A percentile compares a stretch with the other conserved stretches of the same genome.
phyloP scores from a whole-genome alignment of 2,797 vertebrate genomes.

The Taenioides sp. region DNA sequence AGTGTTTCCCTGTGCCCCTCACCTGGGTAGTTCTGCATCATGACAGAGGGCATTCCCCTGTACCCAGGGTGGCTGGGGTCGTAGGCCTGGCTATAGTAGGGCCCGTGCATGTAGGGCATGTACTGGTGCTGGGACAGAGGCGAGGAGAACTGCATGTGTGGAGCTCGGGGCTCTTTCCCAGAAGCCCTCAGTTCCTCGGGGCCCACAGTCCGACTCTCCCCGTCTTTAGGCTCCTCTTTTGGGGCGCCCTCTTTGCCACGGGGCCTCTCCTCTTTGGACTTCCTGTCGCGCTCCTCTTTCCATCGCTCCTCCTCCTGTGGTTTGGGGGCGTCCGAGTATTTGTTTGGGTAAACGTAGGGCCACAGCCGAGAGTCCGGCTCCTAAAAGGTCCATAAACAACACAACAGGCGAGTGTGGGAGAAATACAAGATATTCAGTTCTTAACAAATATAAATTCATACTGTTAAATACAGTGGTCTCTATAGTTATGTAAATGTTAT shows the following conservation, averaged over 20 bases:
- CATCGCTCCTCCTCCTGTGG: conserved; percentile 82
- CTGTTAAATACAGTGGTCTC: not conserved
- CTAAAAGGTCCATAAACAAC: conserved; percentile 43
- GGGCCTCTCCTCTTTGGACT: conserved; percentile 87
- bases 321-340: conserved; percentile 87
- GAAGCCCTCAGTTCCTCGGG: conserved; percentile 85
- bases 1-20: not conserved
- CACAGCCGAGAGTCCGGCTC: conserved; percentile 88
- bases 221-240: conserved; percentile 90
- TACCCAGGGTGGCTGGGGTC: conserved; percentile 94
- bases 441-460: not conserved
- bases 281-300: conserved; percentile 85
- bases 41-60: conserved; percentile 90
- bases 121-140: conserved; percentile 93
- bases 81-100: conserved; percentile 92
- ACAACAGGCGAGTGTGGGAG: not conserved
- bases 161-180: conserved; percentile 88
- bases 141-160: conserved; percentile 91
- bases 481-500: too few relatives aligned
- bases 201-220: conserved; percentile 77
- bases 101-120: conserved; percentile 94
- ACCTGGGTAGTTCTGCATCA: conserved; percentile 99
- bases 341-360: conserved; percentile 93
- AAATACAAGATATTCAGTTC: not conserved
- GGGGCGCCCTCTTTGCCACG: conserved; percentile 81